A percentile compares a stretch with the other conserved stretches of the same genome.
These are phyloP conservation scores for Toxotes chatareus DNA, from an alignment of 2,113 vertebrate genomes.

Conservation along the genomic window DNA sequence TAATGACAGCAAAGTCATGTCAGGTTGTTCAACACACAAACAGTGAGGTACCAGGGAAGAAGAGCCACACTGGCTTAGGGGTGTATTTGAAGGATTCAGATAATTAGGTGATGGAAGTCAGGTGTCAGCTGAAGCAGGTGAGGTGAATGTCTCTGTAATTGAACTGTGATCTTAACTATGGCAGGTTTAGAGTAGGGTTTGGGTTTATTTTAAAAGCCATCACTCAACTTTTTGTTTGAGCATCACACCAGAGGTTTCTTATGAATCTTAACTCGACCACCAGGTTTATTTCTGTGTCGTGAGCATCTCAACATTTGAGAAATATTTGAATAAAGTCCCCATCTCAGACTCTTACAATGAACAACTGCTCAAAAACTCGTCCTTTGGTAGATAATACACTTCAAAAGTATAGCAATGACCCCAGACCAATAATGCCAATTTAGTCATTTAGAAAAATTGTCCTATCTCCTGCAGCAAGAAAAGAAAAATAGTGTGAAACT, in stretches of 20 bases:
- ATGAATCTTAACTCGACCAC: not conserved
- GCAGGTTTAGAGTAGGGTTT: too few species aligned
- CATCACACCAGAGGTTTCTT: too few species aligned
- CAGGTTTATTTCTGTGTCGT: not conserved
- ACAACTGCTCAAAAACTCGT: not conserved
- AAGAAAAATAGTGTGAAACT: not conserved
- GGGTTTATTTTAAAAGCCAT: too few species aligned
- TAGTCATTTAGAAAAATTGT: not conserved
- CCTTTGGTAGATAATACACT: not conserved
- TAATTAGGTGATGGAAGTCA: not conserved
- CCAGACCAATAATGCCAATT: not conserved
- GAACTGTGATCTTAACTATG: too few species aligned
- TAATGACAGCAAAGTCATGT: not conserved
- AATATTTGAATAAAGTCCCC: not conserved
- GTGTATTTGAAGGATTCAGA: not conserved
- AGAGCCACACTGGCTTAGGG: fast-evolving
- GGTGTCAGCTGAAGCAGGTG: constrained; percentile 5
- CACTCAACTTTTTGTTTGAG: not conserved
- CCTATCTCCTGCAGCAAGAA: not conserved
- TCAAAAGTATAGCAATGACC: not conserved
- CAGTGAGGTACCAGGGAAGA: not conserved
- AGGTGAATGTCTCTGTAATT: not conserved
- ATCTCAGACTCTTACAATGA: too few species aligned
- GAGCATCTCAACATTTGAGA: not conserved
- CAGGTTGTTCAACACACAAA: not conserved